Conservation (phyloP, 2,113 vertebrate species). For the Rhea pennata region DNA sequence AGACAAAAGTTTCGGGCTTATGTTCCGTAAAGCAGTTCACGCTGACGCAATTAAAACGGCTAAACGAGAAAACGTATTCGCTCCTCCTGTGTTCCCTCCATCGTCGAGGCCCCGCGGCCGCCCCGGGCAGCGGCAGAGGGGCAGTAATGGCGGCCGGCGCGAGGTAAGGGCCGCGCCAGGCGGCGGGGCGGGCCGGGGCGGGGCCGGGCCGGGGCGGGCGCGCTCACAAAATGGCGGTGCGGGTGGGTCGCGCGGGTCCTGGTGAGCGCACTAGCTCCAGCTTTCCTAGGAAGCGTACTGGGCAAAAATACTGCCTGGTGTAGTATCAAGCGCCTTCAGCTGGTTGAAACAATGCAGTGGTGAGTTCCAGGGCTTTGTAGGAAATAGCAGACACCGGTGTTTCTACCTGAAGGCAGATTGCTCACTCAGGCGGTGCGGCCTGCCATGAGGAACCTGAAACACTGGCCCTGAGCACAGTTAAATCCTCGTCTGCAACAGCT, state of each 20-base stretch:
- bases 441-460: neutral
- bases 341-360: neutral
- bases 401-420: neutral
- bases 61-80: neutral
- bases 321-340: neutral
- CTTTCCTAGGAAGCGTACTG: neutral
- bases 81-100: neutral
- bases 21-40: neutral
- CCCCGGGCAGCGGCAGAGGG: neutral
- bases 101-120: neutral
- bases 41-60: neutral
- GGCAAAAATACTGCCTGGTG: neutral
- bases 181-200: too few species aligned
- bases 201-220: neutral
- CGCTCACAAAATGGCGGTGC: rapidly evolving
- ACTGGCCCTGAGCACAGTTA: neutral
- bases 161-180: too few species aligned
- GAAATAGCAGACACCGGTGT: neutral
- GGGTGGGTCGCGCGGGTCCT: too few species aligned
- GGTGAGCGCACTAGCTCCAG: neutral
- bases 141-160: neutral
- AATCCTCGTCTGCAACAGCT: neutral
- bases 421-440: neutral
- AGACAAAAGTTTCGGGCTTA: slow-evolving; percentile 13
- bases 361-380: neutral